Evolutionary conservation across 2,797 vertebrate genomes (phyloP).

Genomic region (Darevskia mixta): DNA sequence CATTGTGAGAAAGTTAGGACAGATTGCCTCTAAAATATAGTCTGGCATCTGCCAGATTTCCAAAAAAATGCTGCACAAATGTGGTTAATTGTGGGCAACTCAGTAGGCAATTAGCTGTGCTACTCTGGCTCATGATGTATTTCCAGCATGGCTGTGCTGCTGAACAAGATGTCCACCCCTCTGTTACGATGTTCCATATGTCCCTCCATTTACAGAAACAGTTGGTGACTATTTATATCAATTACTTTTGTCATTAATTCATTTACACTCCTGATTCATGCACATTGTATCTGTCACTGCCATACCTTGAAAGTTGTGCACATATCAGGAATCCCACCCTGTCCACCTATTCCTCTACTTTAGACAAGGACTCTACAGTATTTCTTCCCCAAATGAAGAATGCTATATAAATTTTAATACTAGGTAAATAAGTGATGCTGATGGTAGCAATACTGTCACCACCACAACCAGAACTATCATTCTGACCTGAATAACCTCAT

Average conservation of each 20-base stretch:
- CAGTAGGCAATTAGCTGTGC: conserved; percentile 31
- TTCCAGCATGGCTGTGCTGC: conserved; percentile 19
- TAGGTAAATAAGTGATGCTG: too few species aligned
- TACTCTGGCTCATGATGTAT: conserved; percentile 2
- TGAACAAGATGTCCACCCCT: conserved; percentile 35
- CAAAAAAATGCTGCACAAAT: conserved; percentile 13
- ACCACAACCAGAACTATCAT: too few species aligned
- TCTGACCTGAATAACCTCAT: too few species aligned
- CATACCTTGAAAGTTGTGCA: not conserved
- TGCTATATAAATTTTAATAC: too few species aligned
- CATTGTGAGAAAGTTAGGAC: not conserved
- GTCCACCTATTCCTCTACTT: not conserved
- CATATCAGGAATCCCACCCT: not conserved
- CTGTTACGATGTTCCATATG: conserved; percentile 27
- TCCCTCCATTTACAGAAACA: not conserved
- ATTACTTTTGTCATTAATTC: conserved; percentile 19
- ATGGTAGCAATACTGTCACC: too few species aligned
- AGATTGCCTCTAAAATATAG: conserved; percentile 26
- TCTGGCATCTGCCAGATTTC: conserved; percentile 23
- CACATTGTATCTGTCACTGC: not conserved
- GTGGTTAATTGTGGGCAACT: conserved; percentile 33
- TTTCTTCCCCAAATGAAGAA: too few species aligned
- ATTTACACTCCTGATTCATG: not conserved
- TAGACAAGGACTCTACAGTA: too few species aligned
- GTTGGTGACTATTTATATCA: conserved; percentile 30